Base-by-base conservation (phyloP, 1,140 invertebrate species). In the Eumaeus atala region DNA sequence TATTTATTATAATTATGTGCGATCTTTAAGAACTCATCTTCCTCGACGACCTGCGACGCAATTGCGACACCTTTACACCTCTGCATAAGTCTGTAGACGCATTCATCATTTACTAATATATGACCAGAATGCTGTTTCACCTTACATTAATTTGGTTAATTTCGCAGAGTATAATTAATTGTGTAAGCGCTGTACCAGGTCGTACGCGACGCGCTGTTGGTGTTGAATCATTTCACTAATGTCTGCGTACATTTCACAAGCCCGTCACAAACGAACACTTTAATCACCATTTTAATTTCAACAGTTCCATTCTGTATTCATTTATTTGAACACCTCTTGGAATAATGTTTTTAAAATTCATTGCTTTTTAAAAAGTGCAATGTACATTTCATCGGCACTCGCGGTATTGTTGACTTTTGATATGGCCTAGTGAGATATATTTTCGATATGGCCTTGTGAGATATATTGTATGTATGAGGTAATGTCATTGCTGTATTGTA, bases 161-260 rank as follows among this genome's bases (percentile, higher is more conserved):
- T 18, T 16, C 11, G 38, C n/a, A 42, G 8, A 16, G 16, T 42
- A 42, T 17, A 16, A 16, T 44, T 16, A 44, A 44, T 44, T 16
- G 9, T 44, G 12, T 28, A 6, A 28, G 21, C 6, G 40, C 14
- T 16, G 5, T 16, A 16, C 6, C 9, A 68, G 68, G 67, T 40
- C 52, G 54, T 58, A 51, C 51, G n/a, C n/a, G n/a, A n/a, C 64
- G 44, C 60, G 54, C 51, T 50, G 61, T 51, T 69, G 48, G 53
- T 58, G 55, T 47, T 56, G 53, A 61, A 65, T 33, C 59, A 52
- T 66, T 68, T 66, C 59, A 55, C 62, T 62, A 62, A 66, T 61
- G 54, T 63, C 57, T 58, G 61, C 58, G 55, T 64, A 62, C 64
- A 69, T 67, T 64, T 64, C 61, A 54, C 57, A 62, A 58, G 54